phyloP scores from a whole-genome alignment of 2,888 invertebrate genomes.

The Limulus polyphemus region DNA sequence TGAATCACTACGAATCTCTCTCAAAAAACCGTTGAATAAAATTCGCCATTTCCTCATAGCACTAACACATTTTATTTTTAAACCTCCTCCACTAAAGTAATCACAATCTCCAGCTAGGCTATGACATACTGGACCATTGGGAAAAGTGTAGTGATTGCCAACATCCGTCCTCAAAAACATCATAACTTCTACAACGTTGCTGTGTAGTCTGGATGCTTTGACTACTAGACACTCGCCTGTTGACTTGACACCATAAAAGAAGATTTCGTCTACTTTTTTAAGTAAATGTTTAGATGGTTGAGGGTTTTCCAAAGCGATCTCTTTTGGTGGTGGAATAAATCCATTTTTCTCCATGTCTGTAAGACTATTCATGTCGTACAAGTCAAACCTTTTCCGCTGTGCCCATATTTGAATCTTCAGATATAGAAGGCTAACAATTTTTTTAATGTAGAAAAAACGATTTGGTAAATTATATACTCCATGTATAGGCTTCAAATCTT shows the following conservation, averaged over 20 bases:
- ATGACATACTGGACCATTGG: not conserved
- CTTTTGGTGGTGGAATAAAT: no score
- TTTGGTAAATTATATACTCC: no score
- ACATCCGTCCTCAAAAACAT: not conserved
- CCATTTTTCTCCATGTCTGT: no score
- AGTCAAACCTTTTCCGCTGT: no score
- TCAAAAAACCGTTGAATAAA: not conserved
- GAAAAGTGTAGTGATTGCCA: not conserved
- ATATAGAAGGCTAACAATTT: no score
- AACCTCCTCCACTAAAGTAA: not conserved
- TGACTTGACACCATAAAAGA: not conserved
- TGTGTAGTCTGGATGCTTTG: not conserved
- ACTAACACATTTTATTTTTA: not conserved
- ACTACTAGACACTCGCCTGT: not conserved
- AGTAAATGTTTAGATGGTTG: no score
- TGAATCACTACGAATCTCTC: not conserved
- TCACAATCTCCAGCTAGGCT: not conserved
- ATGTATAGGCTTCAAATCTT: no score
- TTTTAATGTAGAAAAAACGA: no score
- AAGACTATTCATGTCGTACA: no score
- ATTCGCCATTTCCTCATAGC: conserved; percentile 1
- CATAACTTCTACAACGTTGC: not conserved
- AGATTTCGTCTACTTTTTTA: not conserved
- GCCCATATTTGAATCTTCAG: no score
- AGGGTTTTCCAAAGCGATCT: no score